phyloP scores from a whole-genome alignment of 1,140 invertebrate species.

The Pseudomyrmex pallidus region DNA sequence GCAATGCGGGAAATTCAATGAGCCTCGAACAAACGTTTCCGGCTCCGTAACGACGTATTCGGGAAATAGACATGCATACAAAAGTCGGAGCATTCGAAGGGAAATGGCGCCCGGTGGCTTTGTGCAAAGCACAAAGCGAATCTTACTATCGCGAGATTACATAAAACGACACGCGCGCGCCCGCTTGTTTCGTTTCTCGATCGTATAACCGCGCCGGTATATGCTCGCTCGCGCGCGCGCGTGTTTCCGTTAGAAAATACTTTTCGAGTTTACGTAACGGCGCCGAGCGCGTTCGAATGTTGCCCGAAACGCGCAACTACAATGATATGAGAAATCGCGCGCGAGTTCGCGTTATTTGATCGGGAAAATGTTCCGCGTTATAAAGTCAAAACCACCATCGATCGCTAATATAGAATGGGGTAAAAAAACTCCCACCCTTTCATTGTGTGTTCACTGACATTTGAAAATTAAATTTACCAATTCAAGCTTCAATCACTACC shows the following conservation, averaged over 20 bases:
- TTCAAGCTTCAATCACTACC: too few relatives aligned
- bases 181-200: constrained; percentile 65
- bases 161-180: constrained; percentile 70
- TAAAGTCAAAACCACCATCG: too few relatives aligned
- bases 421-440: background rate
- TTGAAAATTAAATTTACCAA: too few relatives aligned
- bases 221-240: background rate
- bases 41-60: constrained; percentile 69
- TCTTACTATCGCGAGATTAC: constrained; percentile 63
- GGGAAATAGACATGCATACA: constrained; percentile 67
- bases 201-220: constrained; percentile 36
- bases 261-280: constrained; percentile 20
- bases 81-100: constrained; percentile 62
- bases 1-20: constrained; percentile 68
- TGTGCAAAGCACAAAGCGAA: constrained; percentile 66
- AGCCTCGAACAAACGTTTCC: constrained; percentile 73
- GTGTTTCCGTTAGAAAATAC: constrained; percentile 37
- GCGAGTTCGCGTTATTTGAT: background rate
- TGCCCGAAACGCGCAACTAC: background rate
- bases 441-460: too few relatives aligned
- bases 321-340: background rate
- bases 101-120: constrained; percentile 61
- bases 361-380: too few relatives aligned
- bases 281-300: background rate
- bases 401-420: background rate